A percentile compares a stretch with the other conserved stretches of the same genome.
These are phyloP conservation scores for Ophion ellenae DNA, from an alignment of 2,888 invertebrate species.

Conservation along the genomic window DNA sequence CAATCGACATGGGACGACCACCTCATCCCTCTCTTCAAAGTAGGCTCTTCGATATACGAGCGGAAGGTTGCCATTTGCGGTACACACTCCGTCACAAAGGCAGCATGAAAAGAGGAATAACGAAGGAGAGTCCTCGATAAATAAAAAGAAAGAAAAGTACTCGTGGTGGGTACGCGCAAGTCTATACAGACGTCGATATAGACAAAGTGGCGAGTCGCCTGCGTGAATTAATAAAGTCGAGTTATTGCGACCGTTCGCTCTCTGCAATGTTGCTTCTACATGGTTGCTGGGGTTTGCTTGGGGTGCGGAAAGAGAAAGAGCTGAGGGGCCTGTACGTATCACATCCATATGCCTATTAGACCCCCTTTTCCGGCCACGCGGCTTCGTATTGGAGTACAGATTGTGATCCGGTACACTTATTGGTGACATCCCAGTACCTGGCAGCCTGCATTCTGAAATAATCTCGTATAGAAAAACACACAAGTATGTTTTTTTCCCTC, in stretches of 20 bases:
- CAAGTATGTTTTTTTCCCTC: no score
- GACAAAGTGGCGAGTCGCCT: slow-evolving; percentile 54
- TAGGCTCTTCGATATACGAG: slow-evolving; percentile 18
- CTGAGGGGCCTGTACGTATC: not conserved
- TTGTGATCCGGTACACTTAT: slow-evolving; percentile 1
- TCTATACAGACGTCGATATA: slow-evolving; percentile 57
- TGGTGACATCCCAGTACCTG: not conserved
- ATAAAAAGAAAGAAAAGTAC: slow-evolving; percentile 22
- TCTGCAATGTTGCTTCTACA: slow-evolving; percentile 38
- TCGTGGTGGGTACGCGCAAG: slow-evolving; percentile 37
- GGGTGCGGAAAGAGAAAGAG: slow-evolving; percentile 47
- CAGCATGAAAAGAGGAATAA: slow-evolving; percentile 26
- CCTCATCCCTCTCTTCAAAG: slow-evolving; percentile 18
- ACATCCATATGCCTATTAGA: slow-evolving; percentile 35
- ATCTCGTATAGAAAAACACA: not conserved
- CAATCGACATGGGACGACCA: slow-evolving; percentile 32
- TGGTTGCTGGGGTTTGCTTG: slow-evolving; percentile 26
- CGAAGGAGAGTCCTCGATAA: slow-evolving; percentile 35
- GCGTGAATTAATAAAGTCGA: slow-evolving; percentile 67
- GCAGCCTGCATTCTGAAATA: not conserved
- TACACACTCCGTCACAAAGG: slow-evolving; percentile 53
- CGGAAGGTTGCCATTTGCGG: slow-evolving; percentile 49
- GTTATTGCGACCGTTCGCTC: slow-evolving; percentile 56
- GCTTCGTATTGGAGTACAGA: slow-evolving; percentile 9
- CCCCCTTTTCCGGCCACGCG: slow-evolving; percentile 23